A percentile compares a stretch with the other conserved stretches of the same genome.
phyloP scores from a whole-genome alignment of 2,797 vertebrate species.

The Rhinichthys osculus region DNA sequence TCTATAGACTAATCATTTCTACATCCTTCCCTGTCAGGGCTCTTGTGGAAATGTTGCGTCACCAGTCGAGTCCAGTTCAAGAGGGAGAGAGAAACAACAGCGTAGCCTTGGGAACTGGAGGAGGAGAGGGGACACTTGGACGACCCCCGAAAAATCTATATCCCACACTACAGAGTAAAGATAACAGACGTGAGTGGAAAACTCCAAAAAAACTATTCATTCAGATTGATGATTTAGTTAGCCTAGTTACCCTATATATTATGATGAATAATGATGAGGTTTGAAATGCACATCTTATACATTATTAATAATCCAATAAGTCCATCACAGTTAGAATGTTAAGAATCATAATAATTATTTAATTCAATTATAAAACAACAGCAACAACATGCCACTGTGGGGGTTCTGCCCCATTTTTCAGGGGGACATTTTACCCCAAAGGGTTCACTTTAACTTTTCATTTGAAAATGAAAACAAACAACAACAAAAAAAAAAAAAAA shows the following conservation, averaged over 20 bases:
- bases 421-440: background rate
- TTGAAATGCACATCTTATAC: background rate
- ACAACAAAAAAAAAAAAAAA: rapidly evolving
- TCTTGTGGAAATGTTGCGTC: conserved; percentile 90
- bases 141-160: conserved; percentile 91
- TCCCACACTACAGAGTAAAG: conserved; percentile 84
- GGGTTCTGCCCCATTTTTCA: background rate
- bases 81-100: conserved; percentile 92
- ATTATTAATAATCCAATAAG: background rate
- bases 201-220: background rate
- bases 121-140: conserved; percentile 84
- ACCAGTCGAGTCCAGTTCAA: conserved; percentile 87
- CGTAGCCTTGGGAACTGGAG: conserved; percentile 80
- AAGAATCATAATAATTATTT: background rate
- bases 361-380: background rate
- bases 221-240: background rate
- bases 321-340: background rate
- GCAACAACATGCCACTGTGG: background rate
- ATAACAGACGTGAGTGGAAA: conserved; percentile 85
- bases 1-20: conserved; percentile 7
- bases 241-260: background rate
- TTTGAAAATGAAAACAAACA: background rate
- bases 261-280: background rate
- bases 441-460: background rate
- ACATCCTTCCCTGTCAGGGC: conserved; percentile 75